Evolutionary conservation across 2,113 vertebrate species (phyloP).

Genomic region (Furnarius figulus): DNA sequence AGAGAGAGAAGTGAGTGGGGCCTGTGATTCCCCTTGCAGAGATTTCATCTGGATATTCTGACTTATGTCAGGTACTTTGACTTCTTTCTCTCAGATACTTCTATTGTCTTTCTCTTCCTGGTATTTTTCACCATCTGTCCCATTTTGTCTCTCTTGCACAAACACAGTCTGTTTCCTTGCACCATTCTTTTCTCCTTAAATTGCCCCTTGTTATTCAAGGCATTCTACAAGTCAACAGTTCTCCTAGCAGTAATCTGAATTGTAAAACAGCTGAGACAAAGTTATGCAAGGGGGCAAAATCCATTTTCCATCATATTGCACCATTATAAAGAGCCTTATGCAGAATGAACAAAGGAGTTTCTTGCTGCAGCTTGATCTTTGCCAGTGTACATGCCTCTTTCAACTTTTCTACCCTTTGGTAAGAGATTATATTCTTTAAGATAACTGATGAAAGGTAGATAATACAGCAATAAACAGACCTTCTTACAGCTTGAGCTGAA

Average conservation of each 20-base stretch:
- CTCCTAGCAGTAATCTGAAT: background rate
- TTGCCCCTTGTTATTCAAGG: background rate
- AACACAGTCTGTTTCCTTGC: background rate
- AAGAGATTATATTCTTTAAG: background rate
- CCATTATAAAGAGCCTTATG: background rate
- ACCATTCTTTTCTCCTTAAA: background rate
- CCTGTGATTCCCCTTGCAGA: background rate
- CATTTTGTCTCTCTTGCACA: background rate
- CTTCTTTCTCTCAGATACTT: background rate
- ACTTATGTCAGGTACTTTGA: background rate
- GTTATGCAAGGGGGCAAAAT: background rate
- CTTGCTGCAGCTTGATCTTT: background rate
- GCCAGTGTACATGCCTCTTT: fast-evolving
- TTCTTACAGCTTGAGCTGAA: background rate
- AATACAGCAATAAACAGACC: background rate
- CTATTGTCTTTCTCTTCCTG: background rate
- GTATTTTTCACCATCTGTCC: background rate
- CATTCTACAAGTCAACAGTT: background rate
- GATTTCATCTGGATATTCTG: background rate
- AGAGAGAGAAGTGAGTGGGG: background rate
- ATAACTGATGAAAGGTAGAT: background rate
- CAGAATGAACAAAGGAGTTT: background rate
- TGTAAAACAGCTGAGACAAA: background rate
- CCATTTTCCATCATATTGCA: background rate
- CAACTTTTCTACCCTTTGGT: background rate